Conservation (phyloP, 2,113 vertebrate genomes). For the Channa maculata region DNA sequence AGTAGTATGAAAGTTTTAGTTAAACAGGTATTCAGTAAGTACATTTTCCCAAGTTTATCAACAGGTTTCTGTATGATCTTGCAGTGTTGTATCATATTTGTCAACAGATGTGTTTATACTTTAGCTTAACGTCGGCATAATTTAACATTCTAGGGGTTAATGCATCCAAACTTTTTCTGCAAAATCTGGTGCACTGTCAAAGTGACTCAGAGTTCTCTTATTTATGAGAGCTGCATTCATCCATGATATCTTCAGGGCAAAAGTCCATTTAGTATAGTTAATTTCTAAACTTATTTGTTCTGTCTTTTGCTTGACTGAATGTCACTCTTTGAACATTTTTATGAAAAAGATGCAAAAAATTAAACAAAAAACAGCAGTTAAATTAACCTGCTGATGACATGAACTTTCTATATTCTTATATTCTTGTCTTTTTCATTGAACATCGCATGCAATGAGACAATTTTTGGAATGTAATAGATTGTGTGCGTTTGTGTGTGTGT, state of each 20-base stretch:
- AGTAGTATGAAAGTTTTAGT: too few relatives aligned
- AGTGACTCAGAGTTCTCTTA: background rate
- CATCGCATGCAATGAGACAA: constrained; percentile 25
- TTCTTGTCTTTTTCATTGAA: constrained; percentile 34
- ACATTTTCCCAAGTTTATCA: too few relatives aligned
- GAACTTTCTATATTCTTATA: background rate
- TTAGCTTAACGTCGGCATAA: too few relatives aligned
- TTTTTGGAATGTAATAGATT: constrained; percentile 16
- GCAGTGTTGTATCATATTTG: too few relatives aligned
- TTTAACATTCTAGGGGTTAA: too few relatives aligned
- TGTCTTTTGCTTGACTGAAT: background rate
- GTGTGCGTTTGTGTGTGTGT: constrained; percentile 23
- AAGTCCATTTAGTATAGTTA: background rate
- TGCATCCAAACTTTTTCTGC: background rate
- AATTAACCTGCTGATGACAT: background rate
- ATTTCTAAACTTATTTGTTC: constrained; percentile 4
- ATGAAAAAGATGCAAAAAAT: background rate
- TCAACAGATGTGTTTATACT: too few relatives aligned
- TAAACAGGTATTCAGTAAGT: too few relatives aligned
- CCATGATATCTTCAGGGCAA: background rate
- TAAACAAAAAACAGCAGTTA: background rate
- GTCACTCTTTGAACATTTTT: constrained; percentile 1
- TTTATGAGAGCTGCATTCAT: background rate
- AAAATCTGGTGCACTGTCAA: background rate
- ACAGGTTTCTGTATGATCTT: too few relatives aligned